Evolutionary conservation across 2,113 vertebrate genomes (phyloP).

Genomic region (Puma concolor): DNA sequence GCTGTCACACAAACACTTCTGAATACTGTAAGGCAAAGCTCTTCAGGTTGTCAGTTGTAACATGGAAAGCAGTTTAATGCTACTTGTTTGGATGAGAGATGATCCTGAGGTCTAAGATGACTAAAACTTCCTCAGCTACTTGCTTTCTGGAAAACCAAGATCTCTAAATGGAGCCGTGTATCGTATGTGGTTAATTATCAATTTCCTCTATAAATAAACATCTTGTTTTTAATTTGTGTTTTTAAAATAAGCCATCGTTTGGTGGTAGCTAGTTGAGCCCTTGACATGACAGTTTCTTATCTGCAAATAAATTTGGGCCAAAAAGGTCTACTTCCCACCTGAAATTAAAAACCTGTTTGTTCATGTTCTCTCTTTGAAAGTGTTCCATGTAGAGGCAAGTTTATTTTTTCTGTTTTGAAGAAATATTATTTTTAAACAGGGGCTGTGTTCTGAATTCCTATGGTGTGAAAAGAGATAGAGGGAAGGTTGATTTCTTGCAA

Average conservation of each 20-base stretch:
- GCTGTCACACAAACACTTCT: constrained; percentile 16
- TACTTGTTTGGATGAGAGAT: constrained; percentile 15
- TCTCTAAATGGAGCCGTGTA: constrained; percentile 26
- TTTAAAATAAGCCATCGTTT: constrained; percentile 70
- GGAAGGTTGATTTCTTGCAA: constrained; percentile 57
- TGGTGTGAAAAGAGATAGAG: constrained; percentile 77
- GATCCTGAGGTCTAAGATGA: constrained; percentile 46
- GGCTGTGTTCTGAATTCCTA: constrained; percentile 81
- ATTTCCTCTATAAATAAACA: constrained; percentile 49
- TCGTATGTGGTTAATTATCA: constrained; percentile 42
- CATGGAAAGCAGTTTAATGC: background rate
- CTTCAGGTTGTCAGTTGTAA: constrained; percentile 38
- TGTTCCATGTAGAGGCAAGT: constrained; percentile 78
- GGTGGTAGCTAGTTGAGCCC: constrained; percentile 59
- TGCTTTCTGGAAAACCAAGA: constrained; percentile 64
- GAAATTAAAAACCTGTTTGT: constrained; percentile 82
- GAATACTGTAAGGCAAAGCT: background rate
- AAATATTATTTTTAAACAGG: constrained; percentile 81
- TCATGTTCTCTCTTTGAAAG: constrained; percentile 80
- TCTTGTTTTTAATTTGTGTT: constrained; percentile 27
- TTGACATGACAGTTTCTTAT: constrained; percentile 76
- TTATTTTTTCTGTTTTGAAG: constrained; percentile 80
- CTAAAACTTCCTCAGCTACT: constrained; percentile 49
- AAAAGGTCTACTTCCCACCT: constrained; percentile 82
- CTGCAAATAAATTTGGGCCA: constrained; percentile 80